Evolutionary conservation across 1,140 invertebrate genomes (phyloP), one percentile per base, ranked within the genome.

Genomic region (Apis cerana): DNA sequence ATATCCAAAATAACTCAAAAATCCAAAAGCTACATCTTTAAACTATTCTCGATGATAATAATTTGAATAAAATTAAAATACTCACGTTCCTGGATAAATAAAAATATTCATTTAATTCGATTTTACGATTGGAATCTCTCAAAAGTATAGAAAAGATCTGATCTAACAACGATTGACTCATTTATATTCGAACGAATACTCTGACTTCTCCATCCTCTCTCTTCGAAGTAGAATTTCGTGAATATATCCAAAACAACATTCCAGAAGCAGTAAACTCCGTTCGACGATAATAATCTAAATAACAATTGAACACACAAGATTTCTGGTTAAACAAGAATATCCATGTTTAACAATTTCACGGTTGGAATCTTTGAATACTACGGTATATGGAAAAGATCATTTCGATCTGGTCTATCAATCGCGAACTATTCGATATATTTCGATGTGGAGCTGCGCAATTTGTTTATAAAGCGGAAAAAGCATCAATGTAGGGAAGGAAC

Each of bases 391-490:
- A 68, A n/a, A 48, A 19, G 19, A 23, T 21, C 11, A 52, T 56
- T 69, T 58, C 54, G 68, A 72, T 72, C 68, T 62, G 43, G 17
- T 27, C 33, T 52, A 43, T 8, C 77, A 75, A 78, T 75, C 80
- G 82, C 54, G 43, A 85, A 89, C 86, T 89, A 91, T 92, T 78
- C 80, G 61, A 88, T 88, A 85, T 80, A 43, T 43, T 43, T 5
- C 75, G 88, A 87, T 90, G 33, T 7, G 33, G 5, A 77, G 83
- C 71, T 85, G 33, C 72, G 83, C 79, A 81, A 89, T 91, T 90
- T 88, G 85, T 86, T 90, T 88, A 74, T 62, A 58, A 23, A 64
- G 52, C 52, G 23, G 61, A 27, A 61, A 61, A 61, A 48, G 17
- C 71, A 56, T 85, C 33, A 43, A 43, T 65, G 78, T 70, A 27